Base-by-base conservation (phyloP, 2,888 invertebrate genomes). In the Sisyra terminalis region DNA sequence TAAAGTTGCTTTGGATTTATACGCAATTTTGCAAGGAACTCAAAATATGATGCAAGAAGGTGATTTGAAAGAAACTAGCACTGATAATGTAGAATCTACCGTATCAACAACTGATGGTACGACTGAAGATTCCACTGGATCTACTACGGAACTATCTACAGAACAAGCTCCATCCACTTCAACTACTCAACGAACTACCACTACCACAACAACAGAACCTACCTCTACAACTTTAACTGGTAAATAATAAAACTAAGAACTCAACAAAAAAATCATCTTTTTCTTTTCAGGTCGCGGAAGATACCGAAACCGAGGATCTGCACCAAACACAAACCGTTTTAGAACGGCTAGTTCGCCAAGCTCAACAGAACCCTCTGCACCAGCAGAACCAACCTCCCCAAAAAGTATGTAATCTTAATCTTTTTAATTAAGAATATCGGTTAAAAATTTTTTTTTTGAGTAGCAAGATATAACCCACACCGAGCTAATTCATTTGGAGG, bases 1-100 rank as follows among this genome's bases (percentile, higher is more conserved):
- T 55, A 85, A 86, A 63, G 81, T 82, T 0, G 87, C 86, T 9
- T 65, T 84, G 10, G 87, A 87, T 52, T 64, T 87, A 38, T 87
- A 87, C 54, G 87, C 87, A 1, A 81, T 85, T 52, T 66, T 84
- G 40, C 73, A 72, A 53, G 71, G 73, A 47, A 71, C 71, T 1
- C 71, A 71, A 47, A 70, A 63, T 49, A 66, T 70, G 29, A 43
- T 43, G 14, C 29, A 61, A 24, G 63, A 61, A 31, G 59, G 63
- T 29, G 67, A 67, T 36, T n/a, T 29, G 11, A 24, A 39, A 63
- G 62, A 29, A 39, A 38, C n/a, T 10, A 30, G 35, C 34, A 41
- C 41, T 34, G 34, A 32, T 11, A 34, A 24, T 34, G 18, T 34
- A 0, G 59, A 64, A 1, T 64, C 67, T 1, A 52, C 53, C 11